Evolutionary conservation across 2,888 invertebrate species (phyloP).

Genomic region (Chrysopilus asiliformis): DNA sequence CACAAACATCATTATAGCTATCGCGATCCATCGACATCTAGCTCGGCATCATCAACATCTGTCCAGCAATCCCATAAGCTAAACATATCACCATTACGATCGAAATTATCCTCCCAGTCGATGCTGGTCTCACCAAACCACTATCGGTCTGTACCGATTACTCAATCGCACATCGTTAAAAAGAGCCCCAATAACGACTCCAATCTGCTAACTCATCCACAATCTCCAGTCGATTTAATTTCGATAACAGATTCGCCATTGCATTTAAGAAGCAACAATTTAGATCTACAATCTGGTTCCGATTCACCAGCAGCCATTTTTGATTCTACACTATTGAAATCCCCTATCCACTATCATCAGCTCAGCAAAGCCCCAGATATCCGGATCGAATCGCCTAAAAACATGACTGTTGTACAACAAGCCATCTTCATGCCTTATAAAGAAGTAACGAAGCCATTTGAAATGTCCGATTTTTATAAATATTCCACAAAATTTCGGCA

Average conservation of each 20-base stretch:
- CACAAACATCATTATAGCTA: conserved; percentile 13
- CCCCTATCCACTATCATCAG: background rate
- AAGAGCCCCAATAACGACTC: no score
- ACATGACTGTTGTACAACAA: conserved; percentile 72
- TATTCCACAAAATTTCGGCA: conserved; percentile 89
- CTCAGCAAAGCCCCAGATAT: conserved; percentile 19
- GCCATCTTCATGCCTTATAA: conserved; percentile 83
- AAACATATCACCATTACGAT: no score
- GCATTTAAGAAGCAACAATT: no score
- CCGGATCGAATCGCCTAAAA: conserved; percentile 64
- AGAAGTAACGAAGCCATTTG: conserved; percentile 92
- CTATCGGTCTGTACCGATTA: conserved; percentile 7
- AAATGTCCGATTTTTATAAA: conserved; percentile 96
- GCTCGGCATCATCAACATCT: conserved; percentile 31
- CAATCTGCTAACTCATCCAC: no score
- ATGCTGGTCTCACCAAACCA: conserved; percentile 25
- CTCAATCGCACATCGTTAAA: conserved; percentile 17
- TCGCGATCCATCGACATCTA: no score
- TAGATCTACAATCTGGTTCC: background rate
- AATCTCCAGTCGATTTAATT: no score
- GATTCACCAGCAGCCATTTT: background rate
- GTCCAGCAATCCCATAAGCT: conserved; percentile 16
- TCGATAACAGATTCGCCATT: no score
- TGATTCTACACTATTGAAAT: no score
- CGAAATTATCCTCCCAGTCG: conserved; percentile 33